These are phyloP conservation scores for Zoanthus sansibaricus DNA, from an alignment of 92 coral and sea anemone genomes.

Conservation along the genomic window DNA sequence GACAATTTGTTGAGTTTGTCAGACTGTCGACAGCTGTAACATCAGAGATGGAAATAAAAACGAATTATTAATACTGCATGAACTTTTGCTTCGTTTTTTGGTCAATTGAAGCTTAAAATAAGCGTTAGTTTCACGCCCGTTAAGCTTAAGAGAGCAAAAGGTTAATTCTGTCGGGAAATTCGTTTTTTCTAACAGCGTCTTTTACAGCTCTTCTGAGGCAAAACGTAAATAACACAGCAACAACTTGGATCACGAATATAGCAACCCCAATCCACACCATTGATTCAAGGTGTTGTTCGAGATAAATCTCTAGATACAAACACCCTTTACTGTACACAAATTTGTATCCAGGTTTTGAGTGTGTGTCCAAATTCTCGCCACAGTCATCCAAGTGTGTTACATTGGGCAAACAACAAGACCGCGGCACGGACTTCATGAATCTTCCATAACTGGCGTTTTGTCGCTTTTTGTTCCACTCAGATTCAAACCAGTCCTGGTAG, in stretches of 20 bases:
- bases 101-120: neutral
- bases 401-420: conserved; percentile 74
- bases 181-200: conserved; percentile 17
- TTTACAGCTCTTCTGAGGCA: conserved; percentile 71
- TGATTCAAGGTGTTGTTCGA: conserved; percentile 52
- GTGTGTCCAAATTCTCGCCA: conserved; percentile 70
- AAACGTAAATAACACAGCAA: conserved; percentile 70
- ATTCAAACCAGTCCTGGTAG: conserved; percentile 76
- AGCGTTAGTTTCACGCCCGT: neutral
- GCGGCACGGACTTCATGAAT: conserved; percentile 70
- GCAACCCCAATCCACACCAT: conserved; percentile 56
- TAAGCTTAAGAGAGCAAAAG: conserved; percentile 35
- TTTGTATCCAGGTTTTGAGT: conserved; percentile 52
- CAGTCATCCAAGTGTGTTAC: conserved; percentile 66
- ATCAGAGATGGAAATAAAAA: too few species aligned
- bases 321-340: conserved; percentile 69
- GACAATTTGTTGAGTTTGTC: too few species aligned
- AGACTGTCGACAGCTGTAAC: too few species aligned
- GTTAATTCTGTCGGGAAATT: conserved; percentile 42
- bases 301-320: conserved; percentile 47
- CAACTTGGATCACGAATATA: conserved; percentile 61
- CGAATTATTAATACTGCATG: neutral
- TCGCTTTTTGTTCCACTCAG: conserved; percentile 67
- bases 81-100: neutral
- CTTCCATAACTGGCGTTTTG: conserved; percentile 63